Evolutionary conservation across 2,888 invertebrate genomes (phyloP).

Genomic region (Galeruca laticollis): DNA sequence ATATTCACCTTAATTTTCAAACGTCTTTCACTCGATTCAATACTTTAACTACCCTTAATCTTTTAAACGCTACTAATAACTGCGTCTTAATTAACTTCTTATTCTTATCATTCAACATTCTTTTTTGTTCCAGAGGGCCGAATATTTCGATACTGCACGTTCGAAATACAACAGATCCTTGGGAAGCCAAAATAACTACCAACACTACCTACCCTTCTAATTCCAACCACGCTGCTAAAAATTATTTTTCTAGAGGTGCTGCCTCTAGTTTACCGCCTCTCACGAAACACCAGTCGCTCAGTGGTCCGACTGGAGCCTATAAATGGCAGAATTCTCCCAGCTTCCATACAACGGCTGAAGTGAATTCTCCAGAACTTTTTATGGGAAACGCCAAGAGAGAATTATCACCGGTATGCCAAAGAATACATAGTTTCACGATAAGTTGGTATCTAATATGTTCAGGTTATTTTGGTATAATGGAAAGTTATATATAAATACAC

Average conservation of each 20-base stretch:
- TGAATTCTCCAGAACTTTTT: constrained; percentile 67
- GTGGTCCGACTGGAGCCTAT: constrained; percentile 50
- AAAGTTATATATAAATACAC: no score
- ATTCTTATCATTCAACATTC: neutral
- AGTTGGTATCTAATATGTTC: no score
- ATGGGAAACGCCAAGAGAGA: constrained; percentile 67
- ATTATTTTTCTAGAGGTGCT: constrained; percentile 56
- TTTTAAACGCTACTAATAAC: no score
- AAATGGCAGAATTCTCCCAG: constrained; percentile 57
- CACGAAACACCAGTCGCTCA: constrained; percentile 62
- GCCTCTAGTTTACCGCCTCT: constrained; percentile 54
- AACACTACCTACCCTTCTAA: constrained; percentile 62
- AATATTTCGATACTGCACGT: constrained; percentile 72
- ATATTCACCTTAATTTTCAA: no score
- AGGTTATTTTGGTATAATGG: no score
- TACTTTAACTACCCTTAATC: no score
- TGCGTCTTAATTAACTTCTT: no score
- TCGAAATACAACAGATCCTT: constrained; percentile 70
- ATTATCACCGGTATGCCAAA: constrained; percentile 69
- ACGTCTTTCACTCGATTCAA: no score
- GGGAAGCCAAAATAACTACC: constrained; percentile 67
- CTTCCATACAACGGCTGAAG: constrained; percentile 64
- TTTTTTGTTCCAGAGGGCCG: constrained; percentile 66
- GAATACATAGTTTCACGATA: no score
- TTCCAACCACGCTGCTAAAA: constrained; percentile 54